phyloP scores from a whole-genome alignment of 2,113 vertebrate species.

The Dendrocopos noguchii region DNA sequence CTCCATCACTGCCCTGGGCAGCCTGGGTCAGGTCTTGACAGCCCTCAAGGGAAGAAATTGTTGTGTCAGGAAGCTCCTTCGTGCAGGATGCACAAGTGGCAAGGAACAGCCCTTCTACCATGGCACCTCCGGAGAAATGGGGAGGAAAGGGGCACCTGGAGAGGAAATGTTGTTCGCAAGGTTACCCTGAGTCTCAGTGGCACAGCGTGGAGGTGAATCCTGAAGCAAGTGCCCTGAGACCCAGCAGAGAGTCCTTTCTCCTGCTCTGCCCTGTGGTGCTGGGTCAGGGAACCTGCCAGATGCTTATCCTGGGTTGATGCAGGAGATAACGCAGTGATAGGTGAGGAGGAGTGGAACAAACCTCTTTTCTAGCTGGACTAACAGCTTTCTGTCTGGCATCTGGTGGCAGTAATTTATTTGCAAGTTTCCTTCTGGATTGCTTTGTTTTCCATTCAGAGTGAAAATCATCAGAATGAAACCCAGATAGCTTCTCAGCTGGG shows the following conservation, averaged over 20 bases:
- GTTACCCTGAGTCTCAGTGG: background rate
- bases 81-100: accelerated
- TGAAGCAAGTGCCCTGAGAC: background rate
- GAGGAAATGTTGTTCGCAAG: background rate
- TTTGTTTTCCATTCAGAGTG: background rate
- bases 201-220: background rate
- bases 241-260: background rate
- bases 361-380: background rate
- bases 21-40: too few relatives aligned
- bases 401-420: background rate
- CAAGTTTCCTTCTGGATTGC: background rate
- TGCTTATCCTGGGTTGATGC: background rate
- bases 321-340: background rate
- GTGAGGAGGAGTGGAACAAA: background rate
- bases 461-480: background rate
- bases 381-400: background rate
- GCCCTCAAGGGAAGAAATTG: too few relatives aligned
- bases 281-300: background rate
- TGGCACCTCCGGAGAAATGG: background rate
- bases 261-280: accelerated
- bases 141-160: background rate
- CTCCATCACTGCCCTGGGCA: too few relatives aligned
- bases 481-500: background rate
- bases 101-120: background rate
- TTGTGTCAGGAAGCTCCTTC: background rate